Conservation (phyloP, 2,113 vertebrate genomes). For the Actenoides hombroni region DNA sequence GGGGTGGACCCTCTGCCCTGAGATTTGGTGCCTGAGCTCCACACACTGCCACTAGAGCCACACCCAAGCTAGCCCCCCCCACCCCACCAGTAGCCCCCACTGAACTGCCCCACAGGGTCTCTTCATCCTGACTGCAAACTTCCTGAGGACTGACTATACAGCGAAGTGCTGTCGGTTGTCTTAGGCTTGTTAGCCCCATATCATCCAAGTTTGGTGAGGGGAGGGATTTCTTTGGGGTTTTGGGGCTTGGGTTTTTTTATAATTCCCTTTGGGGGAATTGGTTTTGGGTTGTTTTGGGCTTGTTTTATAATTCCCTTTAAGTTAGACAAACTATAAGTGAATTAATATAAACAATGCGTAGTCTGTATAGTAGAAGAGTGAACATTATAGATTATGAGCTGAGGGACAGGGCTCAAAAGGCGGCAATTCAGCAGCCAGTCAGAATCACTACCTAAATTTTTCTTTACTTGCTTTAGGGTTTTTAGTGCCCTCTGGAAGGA, state of each 20-base stretch:
- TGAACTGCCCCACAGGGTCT: rapidly evolving
- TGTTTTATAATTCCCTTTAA: neutral
- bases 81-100: neutral
- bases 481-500: conserved; percentile 59
- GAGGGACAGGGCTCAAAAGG: conserved; percentile 9
- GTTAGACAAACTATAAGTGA: neutral
- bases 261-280: neutral
- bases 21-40: neutral
- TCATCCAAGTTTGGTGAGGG: neutral
- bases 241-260: neutral
- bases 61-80: neutral
- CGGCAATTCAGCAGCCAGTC: neutral
- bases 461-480: conserved; percentile 24
- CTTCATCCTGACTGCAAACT: neutral
- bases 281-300: no score
- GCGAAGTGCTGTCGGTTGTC: neutral
- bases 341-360: neutral
- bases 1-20: neutral
- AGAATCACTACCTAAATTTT: conserved; percentile 19
- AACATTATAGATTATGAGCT: conserved; percentile 8
- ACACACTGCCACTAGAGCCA: rapidly evolving
- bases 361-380: neutral
- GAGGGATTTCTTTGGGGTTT: neutral
- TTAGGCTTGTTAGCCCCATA: neutral
- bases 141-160: neutral